These are phyloP conservation scores for Parus major DNA, from an alignment of 2,113 vertebrate genomes.

Conservation along the genomic window DNA sequence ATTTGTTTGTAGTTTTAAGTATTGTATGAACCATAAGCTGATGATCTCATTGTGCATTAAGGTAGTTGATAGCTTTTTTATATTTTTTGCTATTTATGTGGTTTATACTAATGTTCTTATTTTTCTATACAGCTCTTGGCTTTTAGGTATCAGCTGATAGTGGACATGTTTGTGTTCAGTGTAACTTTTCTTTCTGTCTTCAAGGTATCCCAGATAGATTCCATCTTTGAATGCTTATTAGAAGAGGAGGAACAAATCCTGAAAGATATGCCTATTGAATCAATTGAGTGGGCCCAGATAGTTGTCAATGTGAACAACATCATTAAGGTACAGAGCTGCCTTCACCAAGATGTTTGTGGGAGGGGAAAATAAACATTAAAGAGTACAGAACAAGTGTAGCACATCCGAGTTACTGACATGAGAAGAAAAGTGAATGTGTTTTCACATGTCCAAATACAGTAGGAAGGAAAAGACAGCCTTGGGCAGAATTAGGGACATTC, in stretches of 20 bases:
- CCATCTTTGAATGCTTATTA: slow-evolving; percentile 89
- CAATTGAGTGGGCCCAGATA: slow-evolving; percentile 86
- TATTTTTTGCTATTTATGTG: not conserved
- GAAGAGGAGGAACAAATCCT: slow-evolving; percentile 89
- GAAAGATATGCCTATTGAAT: slow-evolving; percentile 78
- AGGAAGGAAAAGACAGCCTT: not conserved
- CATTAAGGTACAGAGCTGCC: slow-evolving; percentile 82
- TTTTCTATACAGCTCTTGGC: not conserved
- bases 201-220: slow-evolving; percentile 93
- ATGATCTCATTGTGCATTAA: not conserved
- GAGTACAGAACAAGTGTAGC: not conserved
- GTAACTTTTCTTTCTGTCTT: not conserved
- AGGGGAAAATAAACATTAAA: not conserved
- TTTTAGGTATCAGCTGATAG: not conserved
- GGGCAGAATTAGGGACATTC: not conserved
- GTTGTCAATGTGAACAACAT: slow-evolving; percentile 86
- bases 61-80: not conserved
- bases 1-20: not conserved
- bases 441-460: not conserved
- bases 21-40: not conserved
- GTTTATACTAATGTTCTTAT: not conserved
- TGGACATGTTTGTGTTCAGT: not conserved
- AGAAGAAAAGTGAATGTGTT: not conserved
- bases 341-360: not conserved
- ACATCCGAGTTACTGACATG: not conserved